Evolutionary conservation across 2,888 invertebrate species (phyloP).

Genomic region (Dryobota labecula): DNA sequence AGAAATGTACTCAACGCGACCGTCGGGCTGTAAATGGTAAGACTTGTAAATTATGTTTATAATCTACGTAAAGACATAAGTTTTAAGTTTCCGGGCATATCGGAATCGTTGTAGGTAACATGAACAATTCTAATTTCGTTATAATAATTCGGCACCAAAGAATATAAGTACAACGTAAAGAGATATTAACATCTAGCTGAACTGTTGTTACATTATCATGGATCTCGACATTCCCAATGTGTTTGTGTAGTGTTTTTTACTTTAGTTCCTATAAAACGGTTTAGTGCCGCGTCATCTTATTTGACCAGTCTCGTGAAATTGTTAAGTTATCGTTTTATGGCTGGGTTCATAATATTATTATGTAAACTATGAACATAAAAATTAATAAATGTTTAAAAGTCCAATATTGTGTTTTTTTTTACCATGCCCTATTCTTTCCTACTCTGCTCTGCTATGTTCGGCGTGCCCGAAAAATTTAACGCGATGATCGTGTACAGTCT

Average conservation of each 20-base stretch:
- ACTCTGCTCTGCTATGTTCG: neutral
- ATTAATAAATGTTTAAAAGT: conserved; percentile 65
- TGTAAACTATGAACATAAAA: conserved; percentile 67
- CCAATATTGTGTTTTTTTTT: conserved; percentile 29
- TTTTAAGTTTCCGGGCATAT: conserved; percentile 64
- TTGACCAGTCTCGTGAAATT: conserved; percentile 67
- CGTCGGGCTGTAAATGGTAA: conserved; percentile 82
- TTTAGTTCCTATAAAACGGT: conserved; percentile 73
- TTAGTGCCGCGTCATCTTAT: conserved; percentile 72
- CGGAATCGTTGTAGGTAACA: conserved; percentile 67
- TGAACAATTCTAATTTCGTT: conserved; percentile 65
- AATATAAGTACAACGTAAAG: conserved; percentile 79
- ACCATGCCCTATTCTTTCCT: neutral
- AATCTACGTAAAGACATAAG: conserved; percentile 62
- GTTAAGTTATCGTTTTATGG: conserved; percentile 66
- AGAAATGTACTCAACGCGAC: conserved; percentile 68
- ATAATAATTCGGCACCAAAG: conserved; percentile 84
- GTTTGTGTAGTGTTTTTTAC: conserved; percentile 74
- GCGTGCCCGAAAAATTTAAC: neutral
- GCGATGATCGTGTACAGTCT: neutral
- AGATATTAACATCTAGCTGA: conserved; percentile 58
- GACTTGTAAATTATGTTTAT: conserved; percentile 79
- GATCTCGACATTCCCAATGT: conserved; percentile 88
- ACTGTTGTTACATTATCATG: conserved; percentile 72
- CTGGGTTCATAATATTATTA: conserved; percentile 67